Conservation (phyloP, 1,140 invertebrate genomes). For the Cardiocondyla obscurior region DNA sequence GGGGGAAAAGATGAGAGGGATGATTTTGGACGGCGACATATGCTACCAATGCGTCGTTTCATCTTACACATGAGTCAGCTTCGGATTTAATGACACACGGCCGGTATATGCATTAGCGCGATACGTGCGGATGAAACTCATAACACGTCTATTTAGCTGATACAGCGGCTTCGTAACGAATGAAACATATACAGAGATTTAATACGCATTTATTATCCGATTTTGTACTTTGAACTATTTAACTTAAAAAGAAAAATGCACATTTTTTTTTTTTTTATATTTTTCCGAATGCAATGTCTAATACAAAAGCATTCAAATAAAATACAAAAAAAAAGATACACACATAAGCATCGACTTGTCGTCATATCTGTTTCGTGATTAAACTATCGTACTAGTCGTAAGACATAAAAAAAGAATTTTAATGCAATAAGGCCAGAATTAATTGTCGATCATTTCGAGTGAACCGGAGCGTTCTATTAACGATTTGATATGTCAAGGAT, state of each 20-base stretch:
- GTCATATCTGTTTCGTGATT: too few relatives aligned
- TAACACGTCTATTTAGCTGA: constrained; percentile 7
- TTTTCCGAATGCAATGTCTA: not conserved
- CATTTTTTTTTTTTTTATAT: too few relatives aligned
- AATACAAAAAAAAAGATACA: not conserved
- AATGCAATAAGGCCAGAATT: not conserved
- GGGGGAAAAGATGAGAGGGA: not conserved
- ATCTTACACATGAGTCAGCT: constrained; percentile 36
- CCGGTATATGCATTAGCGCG: not conserved
- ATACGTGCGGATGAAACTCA: constrained; percentile 13
- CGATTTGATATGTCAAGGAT: constrained; percentile 58
- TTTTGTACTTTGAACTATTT: not conserved
- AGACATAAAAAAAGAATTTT: not conserved
- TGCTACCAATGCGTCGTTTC: constrained; percentile 23
- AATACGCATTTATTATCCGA: not conserved
- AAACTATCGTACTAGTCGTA: not conserved
- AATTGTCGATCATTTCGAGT: constrained; percentile 26
- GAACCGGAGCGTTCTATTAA: constrained; percentile 47
- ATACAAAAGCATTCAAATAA: not conserved
- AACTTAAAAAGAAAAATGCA: too few relatives aligned
- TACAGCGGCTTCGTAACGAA: not conserved
- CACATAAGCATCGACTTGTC: too few relatives aligned
- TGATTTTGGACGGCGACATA: constrained; percentile 20
- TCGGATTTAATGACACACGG: constrained; percentile 33
- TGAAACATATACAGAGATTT: not conserved